These are phyloP conservation scores for Philaenus spumarius DNA, from an alignment of 1,140 invertebrate genomes.

Conservation along the genomic window DNA sequence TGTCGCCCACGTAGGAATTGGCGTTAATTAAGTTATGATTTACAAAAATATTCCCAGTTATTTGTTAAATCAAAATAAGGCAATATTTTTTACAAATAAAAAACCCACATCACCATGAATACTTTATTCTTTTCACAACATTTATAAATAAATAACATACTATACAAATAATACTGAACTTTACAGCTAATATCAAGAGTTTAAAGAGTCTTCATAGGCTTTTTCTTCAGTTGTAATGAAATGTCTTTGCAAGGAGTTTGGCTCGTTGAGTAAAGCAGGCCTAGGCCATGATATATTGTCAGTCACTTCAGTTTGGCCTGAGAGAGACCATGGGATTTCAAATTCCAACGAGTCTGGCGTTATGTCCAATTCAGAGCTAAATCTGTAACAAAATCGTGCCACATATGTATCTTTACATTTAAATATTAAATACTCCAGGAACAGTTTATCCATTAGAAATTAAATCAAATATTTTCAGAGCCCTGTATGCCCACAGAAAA, in stretches of 20 bases:
- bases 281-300: no score
- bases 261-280: background rate
- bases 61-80: no score
- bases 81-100: no score
- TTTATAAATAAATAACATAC: no score
- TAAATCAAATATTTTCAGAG: background rate
- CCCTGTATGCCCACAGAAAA: background rate
- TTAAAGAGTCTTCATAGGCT: background rate
- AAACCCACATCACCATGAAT: no score
- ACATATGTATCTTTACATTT: background rate
- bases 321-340: conserved; percentile 1
- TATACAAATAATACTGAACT: no score
- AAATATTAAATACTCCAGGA: background rate
- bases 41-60: no score
- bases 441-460: background rate
- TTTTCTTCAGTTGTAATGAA: conserved; percentile 5
- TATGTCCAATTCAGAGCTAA: background rate
- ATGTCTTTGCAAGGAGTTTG: background rate
- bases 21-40: no score
- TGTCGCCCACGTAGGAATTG: no score
- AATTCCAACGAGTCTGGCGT: conserved; percentile 4
- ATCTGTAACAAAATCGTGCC: background rate
- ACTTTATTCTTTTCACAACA: no score
- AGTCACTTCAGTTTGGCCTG: background rate
- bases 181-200: background rate